phyloP scores from a whole-genome alignment of 2,113 vertebrate species.

The Toxostoma redivivum region DNA sequence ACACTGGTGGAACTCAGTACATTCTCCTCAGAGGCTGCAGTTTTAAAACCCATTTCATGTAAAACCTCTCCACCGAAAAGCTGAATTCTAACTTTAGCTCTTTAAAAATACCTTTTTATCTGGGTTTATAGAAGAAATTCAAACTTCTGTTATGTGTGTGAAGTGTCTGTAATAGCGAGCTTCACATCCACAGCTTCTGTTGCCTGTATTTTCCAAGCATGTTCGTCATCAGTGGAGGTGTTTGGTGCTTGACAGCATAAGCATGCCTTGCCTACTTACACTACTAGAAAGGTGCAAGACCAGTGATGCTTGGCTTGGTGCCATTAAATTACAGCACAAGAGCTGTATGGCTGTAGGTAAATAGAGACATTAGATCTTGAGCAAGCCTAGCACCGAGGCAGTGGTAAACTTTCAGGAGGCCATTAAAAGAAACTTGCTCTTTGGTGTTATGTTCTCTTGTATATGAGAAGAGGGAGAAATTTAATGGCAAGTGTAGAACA shows the following conservation, averaged over 20 bases:
- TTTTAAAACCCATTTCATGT: background rate
- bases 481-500: background rate
- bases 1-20: background rate
- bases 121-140: background rate
- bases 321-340: background rate
- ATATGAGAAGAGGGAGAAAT: background rate
- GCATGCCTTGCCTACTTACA: background rate
- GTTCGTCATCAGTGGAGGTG: background rate
- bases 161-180: background rate
- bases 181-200: background rate
- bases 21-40: background rate
- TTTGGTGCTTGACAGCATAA: background rate
- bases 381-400: background rate
- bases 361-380: background rate
- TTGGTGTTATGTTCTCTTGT: background rate
- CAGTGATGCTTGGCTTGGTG: background rate
- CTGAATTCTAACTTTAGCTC: background rate
- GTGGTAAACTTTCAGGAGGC: background rate
- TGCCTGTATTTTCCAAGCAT: accelerated
- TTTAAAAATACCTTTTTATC: background rate
- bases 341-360: background rate
- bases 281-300: background rate
- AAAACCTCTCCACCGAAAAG: background rate
- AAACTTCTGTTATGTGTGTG: background rate
- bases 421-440: background rate